Evolutionary conservation across 2,888 invertebrate genomes (phyloP), one percentile per base, ranked within the genome.

Genomic region (Helicoverpa assulta): DNA sequence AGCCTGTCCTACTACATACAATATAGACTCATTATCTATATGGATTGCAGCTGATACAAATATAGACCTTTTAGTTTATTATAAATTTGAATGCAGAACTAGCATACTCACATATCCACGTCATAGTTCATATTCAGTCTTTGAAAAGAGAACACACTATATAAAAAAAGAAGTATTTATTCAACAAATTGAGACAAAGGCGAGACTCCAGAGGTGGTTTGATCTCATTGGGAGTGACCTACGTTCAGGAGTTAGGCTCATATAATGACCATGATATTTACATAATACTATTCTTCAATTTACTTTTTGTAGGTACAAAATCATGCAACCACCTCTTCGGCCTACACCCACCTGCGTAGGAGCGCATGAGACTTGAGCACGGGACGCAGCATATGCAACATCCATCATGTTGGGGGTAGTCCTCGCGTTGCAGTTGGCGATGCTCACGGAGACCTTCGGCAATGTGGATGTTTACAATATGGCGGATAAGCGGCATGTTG

Each of bases 391-490:
- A 78, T 73, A 58, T 67, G 54, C 59, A 26, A 58, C 67, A 76
- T 84, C 72, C 81, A 88, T 56, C 77, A 93, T 94, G 94, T 85
- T 85, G 83, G 72, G 70, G 37, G 56, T 86, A 66, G 76, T 87
- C 50, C 76, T 88, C 53, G 62, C 68, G 60, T 70, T 88, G n/a
- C 86, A 92, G 58, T 72, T 91, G 68, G 89, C 87, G 70, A 82
- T 93, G 74, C 76, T 93, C 68, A 81, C 87, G 0, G 78, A 80
- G 12, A 67, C 83, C 12, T 92, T 85, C 14, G 92, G 88, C 54
- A 86, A 88, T 76, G 85, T 95, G 73, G 84, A 92, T 14, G 91
- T 94, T 14, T 93, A 89, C 82, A 47, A 47, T 47, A 89, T 89
- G 1, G 85, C 88, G 72, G 84, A 84, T 5, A 80, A 81, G 19